Percentiles rank a stretch among this genome's conserved stretches.
Evolutionary conservation across 1,140 invertebrate species (phyloP).

Genomic region (Bombus superbus): DNA sequence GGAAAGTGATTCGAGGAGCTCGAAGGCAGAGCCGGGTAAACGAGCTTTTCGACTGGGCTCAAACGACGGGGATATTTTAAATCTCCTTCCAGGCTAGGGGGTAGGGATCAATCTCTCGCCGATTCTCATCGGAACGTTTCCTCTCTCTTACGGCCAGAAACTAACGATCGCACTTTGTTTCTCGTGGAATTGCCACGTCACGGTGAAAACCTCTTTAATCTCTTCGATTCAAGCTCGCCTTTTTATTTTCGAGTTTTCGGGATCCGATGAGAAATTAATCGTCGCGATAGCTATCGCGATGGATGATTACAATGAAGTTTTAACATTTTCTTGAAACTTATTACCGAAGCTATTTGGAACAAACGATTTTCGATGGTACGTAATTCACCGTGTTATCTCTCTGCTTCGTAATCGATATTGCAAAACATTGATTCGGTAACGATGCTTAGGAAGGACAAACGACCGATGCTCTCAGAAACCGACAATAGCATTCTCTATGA

Average conservation of each 20-base stretch:
- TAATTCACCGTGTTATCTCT: background rate
- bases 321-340: background rate
- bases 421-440: background rate
- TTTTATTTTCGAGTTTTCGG: background rate
- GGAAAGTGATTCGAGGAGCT: conserved; percentile 59
- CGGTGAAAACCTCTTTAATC: conserved; percentile 20
- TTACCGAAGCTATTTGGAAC: background rate
- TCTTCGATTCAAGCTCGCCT: background rate
- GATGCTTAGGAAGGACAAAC: background rate
- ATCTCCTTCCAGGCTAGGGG: background rate
- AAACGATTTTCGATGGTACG: background rate
- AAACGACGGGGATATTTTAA: conserved; percentile 55
- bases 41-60: conserved; percentile 14
- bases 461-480: background rate
- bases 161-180: conserved; percentile 12
- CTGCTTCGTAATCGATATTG: background rate
- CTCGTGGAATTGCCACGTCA: conserved; percentile 9
- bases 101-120: conserved; percentile 29
- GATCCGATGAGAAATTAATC: background rate
- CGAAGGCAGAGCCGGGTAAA: background rate
- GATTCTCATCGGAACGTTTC: conserved; percentile 36
- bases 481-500: background rate
- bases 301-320: background rate
- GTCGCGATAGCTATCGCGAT: background rate
- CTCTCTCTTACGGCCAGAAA: conserved; percentile 6